Conservation (phyloP, 2,797 vertebrate genomes). For the Parotocinclus haroldoi region DNA sequence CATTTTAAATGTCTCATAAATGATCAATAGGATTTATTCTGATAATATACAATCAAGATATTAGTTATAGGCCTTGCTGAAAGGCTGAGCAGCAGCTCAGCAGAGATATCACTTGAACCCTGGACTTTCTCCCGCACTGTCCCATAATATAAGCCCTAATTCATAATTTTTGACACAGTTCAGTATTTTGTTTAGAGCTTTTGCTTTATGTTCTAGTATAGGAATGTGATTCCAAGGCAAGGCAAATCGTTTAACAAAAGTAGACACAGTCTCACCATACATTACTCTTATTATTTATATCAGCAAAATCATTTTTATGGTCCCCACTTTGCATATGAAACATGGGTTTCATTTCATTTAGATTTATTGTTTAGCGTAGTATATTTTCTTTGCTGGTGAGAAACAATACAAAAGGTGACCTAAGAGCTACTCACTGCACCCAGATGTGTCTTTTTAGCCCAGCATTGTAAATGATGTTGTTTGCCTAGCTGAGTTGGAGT, state of each 20-base stretch:
- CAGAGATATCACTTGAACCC: too few relatives aligned
- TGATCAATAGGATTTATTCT: too few relatives aligned
- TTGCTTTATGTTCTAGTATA: background rate
- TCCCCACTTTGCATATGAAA: constrained; percentile 38
- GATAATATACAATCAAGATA: too few relatives aligned
- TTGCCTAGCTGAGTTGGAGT: constrained; percentile 60
- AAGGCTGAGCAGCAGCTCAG: too few relatives aligned
- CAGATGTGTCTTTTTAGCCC: constrained; percentile 48
- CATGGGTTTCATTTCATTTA: constrained; percentile 9
- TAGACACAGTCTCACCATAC: constrained; percentile 11
- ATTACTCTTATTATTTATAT: constrained; percentile 56
- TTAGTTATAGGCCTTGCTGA: too few relatives aligned
- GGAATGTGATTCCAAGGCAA: background rate
- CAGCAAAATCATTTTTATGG: constrained; percentile 48
- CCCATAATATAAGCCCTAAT: too few relatives aligned
- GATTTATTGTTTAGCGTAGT: constrained; percentile 17
- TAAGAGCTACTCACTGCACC: constrained; percentile 32
- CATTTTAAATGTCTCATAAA: too few relatives aligned
- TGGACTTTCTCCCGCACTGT: too few relatives aligned
- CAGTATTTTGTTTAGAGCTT: background rate
- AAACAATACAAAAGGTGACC: constrained; percentile 36
- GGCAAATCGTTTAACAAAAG: background rate
- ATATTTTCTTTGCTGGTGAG: constrained; percentile 16
- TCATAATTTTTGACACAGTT: too few relatives aligned
- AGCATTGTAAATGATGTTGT: constrained; percentile 58